phyloP scores from a whole-genome alignment of 2,113 vertebrate genomes.

The Xiphophorus hellerii region DNA sequence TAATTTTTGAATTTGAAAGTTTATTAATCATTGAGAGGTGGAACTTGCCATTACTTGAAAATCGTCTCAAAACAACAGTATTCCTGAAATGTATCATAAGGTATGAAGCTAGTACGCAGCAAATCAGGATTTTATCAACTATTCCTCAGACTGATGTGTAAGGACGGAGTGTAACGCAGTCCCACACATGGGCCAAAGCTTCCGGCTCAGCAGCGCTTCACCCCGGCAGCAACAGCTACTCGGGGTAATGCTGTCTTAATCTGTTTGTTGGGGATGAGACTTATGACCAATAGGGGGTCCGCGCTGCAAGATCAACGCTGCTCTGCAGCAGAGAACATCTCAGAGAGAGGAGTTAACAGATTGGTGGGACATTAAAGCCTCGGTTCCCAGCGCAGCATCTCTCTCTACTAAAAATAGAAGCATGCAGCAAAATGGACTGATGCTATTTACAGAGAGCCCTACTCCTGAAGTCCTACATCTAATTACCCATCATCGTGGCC shows the following conservation, averaged over 20 bases:
- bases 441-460: slow-evolving; percentile 78
- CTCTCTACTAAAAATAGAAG: slow-evolving; percentile 80
- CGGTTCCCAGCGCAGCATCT: slow-evolving; percentile 75
- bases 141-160: slow-evolving; percentile 19
- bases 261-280: slow-evolving; percentile 32
- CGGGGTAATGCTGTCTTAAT: slow-evolving; percentile 10
- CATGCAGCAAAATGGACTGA: slow-evolving; percentile 79
- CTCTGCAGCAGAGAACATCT: slow-evolving; percentile 57
- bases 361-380: slow-evolving; percentile 71
- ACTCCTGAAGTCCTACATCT: slow-evolving; percentile 55
- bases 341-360: slow-evolving; percentile 66
- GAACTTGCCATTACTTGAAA: too few species aligned
- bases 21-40: too few species aligned
- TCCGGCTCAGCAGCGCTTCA: slow-evolving; percentile 4
- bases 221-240: slow-evolving; percentile 15
- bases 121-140: slow-evolving; percentile 2
- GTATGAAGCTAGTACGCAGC: slow-evolving; percentile 10
- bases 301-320: slow-evolving; percentile 49
- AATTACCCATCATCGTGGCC: slow-evolving; percentile 21
- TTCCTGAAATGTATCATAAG: not conserved
- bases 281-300: slow-evolving; percentile 34
- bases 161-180: slow-evolving; percentile 53
- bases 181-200: slow-evolving; percentile 52
- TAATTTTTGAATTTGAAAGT: too few species aligned
- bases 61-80: too few species aligned